Percentiles rank a stretch among this genome's conserved stretches.
Conservation (phyloP, 2,888 invertebrate genomes). For the Hydrotaea cyrtoneurina region DNA sequence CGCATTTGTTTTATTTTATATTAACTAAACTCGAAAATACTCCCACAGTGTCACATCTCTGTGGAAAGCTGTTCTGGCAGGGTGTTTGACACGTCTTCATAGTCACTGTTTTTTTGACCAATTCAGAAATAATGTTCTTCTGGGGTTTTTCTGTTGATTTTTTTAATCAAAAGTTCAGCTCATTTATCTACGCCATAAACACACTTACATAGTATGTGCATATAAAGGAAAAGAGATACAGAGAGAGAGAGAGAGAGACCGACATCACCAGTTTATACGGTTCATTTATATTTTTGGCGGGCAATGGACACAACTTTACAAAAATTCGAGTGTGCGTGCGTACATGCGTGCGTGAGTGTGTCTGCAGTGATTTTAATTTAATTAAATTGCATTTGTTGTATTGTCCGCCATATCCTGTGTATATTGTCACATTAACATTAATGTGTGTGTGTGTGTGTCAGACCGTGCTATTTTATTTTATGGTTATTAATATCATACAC, state of each 20-base stretch:
- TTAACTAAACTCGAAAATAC: too few species aligned
- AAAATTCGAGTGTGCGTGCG: constrained; percentile 20
- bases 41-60: too few species aligned
- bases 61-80: too few species aligned
- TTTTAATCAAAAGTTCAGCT: constrained; percentile 6
- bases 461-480: constrained; percentile 22
- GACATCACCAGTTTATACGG: constrained; percentile 1
- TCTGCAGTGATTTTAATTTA: constrained; percentile 66
- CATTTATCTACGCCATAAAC: background rate
- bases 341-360: too few species aligned
- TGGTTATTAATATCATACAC: constrained; percentile 43
- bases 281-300: constrained; percentile 30
- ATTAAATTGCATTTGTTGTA: constrained; percentile 56
- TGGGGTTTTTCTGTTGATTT: background rate
- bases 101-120: too few species aligned
- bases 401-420: constrained; percentile 22
- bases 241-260: background rate
- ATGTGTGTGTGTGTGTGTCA: background rate
- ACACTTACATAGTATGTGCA: too few species aligned
- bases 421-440: constrained; percentile 16
- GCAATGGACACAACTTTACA: background rate
- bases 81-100: too few species aligned
- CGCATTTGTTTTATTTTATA: too few species aligned
- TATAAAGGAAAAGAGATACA: background rate
- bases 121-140: background rate